A percentile compares a stretch with the other conserved stretches of the same genome.
phyloP scores from a whole-genome alignment of 2,113 vertebrate genomes.

The Acanthochromis polyacanthus region DNA sequence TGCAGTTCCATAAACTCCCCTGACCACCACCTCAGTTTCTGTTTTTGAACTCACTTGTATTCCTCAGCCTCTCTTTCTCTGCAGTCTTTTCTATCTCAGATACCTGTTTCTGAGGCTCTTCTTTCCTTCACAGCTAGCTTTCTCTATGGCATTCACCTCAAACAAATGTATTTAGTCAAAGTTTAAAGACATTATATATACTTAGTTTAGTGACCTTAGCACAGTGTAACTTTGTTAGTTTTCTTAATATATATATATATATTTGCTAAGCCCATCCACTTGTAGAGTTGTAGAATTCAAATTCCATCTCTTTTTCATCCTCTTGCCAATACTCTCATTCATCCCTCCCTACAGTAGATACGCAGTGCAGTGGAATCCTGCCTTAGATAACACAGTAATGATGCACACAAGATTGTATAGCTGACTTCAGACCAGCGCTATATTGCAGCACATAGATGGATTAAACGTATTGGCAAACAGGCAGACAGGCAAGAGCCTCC shows the following conservation, averaged over 20 bases:
- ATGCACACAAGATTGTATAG: slow-evolving; percentile 54
- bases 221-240: neutral
- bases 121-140: neutral
- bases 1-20: slow-evolving; percentile 13
- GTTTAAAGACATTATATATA: neutral
- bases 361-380: slow-evolving; percentile 26
- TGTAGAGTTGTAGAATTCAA: slow-evolving; percentile 23
- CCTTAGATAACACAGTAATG: slow-evolving; percentile 48
- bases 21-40: neutral
- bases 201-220: slow-evolving; percentile 8
- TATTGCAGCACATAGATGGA: slow-evolving; percentile 63
- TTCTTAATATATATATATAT: neutral
- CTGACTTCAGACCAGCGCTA: slow-evolving; percentile 36
- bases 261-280: neutral
- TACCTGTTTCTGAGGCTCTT: neutral
- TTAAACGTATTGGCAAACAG: slow-evolving; percentile 65
- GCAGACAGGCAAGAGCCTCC: slow-evolving; percentile 55
- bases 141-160: neutral
- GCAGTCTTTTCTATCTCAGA: neutral
- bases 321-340: slow-evolving; percentile 15
- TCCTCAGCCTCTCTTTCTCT: slow-evolving; percentile 3
- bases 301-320: slow-evolving; percentile 22
- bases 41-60: neutral
- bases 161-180: neutral
- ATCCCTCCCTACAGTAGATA: slow-evolving; percentile 18